Evolutionary conservation across 2,888 invertebrate genomes (phyloP), one percentile per base, ranked within the genome.

Genomic region (Urechis unicinctus): DNA sequence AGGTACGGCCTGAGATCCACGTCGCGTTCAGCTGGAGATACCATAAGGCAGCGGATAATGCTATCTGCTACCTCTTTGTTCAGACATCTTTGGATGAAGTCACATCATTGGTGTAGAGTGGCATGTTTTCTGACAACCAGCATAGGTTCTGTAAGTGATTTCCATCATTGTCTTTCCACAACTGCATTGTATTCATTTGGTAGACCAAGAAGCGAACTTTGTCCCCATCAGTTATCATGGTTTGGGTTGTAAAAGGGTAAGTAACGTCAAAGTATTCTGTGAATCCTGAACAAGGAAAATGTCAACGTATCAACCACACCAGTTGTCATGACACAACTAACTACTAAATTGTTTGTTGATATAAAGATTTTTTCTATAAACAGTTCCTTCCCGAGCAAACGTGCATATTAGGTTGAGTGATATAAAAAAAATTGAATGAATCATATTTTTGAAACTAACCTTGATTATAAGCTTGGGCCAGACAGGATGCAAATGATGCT

Each of bases 181-280:
- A 80, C 68, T 88, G 85, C 65, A 89, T 56, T 0, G 77, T 95
- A 74, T 98, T 98, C 56, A 98, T 78, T 77, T 98, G 97, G 74
- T 95, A 97, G 17, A 86, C 83, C 71, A 87, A 89, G 63, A 96
- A 88, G 0, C 88, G 88, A 86, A 90, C 93, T 2, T 83, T 73
- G 63, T 88, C 84, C 0, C 97, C 96, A 79, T 97, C 88, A 0
- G 93, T 91, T 42, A 95, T 82, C 17, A 93, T 81, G 21, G 88
- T 86, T 82, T 97, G 96, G 2, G 90, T 88, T 0, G 87, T 85
- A 55, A 96, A 77, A 0, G 98, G 97, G 75, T 94, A 93, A 0
- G 90, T 91, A 22, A 95, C 68, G 64, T 97, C 96, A 66, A 89
- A 88, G 73, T 84, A 91, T 21, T 90, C 88, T 36, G 88, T 90